Conservation (phyloP, 2,888 invertebrate genomes). For the Yponomeuta sedellus region DNA sequence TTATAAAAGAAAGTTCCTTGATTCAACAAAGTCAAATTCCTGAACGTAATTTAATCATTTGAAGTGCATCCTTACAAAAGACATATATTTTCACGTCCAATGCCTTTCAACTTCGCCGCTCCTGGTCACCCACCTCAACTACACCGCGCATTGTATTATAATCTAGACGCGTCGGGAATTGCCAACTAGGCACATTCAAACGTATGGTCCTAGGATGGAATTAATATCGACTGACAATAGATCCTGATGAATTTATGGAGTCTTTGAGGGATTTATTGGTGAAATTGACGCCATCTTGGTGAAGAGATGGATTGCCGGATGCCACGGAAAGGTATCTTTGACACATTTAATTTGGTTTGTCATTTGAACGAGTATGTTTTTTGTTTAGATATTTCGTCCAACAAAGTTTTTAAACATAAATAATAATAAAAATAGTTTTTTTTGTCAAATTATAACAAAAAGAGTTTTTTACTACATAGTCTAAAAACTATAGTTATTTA, state of each 20-base stretch:
- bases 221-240: constrained; percentile 19
- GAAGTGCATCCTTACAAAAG: constrained; percentile 11
- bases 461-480: too few relatives aligned
- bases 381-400: neutral
- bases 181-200: constrained; percentile 31
- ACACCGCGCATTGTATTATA: constrained; percentile 66
- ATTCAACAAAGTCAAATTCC: neutral
- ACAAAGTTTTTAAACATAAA: too few relatives aligned
- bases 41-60: neutral
- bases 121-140: constrained; percentile 15
- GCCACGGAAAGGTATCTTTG: neutral
- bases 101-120: constrained; percentile 23
- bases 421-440: too few relatives aligned
- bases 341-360: neutral
- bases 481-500: too few relatives aligned
- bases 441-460: too few relatives aligned
- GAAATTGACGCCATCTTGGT: neutral
- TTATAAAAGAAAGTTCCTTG: neutral
- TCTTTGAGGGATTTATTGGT: constrained; percentile 20
- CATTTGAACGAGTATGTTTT: neutral
- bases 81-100: constrained; percentile 12
- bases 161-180: constrained; percentile 58
- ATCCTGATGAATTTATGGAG: constrained; percentile 18
- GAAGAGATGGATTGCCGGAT: neutral
- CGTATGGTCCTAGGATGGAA: constrained; percentile 1